A percentile compares a stretch with the other conserved stretches of the same genome.
These are phyloP conservation scores for Tylochromis polylepis DNA, from an alignment of 2,113 vertebrate genomes.

Conservation along the genomic window DNA sequence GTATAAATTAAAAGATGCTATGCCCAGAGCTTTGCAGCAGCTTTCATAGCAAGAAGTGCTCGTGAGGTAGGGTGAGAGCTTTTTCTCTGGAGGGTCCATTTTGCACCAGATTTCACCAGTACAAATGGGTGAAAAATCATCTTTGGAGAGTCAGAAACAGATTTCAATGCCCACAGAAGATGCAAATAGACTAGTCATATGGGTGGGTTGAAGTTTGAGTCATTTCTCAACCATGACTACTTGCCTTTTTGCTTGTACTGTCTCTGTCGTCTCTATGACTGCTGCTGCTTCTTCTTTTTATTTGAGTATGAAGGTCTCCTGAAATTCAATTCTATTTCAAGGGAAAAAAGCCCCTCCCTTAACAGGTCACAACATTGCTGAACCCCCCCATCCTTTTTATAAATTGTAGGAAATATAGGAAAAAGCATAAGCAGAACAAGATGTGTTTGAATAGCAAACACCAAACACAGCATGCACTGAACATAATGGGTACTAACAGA, in stretches of 20 bases:
- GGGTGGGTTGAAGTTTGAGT: conserved; percentile 17
- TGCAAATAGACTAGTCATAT: not conserved
- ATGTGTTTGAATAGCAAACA: not conserved
- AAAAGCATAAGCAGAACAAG: not conserved
- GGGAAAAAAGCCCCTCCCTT: not conserved
- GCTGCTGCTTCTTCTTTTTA: not conserved
- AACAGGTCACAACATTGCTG: not conserved
- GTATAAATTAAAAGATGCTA: not conserved
- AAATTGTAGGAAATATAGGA: not conserved
- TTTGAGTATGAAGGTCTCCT: not conserved
- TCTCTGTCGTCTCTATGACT: not conserved
- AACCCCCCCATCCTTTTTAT: not conserved
- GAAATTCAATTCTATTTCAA: not conserved
- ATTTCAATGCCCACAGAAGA: not conserved
- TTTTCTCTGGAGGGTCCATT: not conserved
- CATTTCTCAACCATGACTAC: not conserved
- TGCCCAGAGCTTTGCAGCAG: not conserved
- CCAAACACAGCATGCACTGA: not conserved
- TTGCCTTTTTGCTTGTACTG: not conserved
- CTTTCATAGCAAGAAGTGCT: not conserved
- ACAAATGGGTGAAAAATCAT: not conserved
- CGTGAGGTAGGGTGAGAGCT: not conserved
- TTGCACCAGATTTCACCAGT: not conserved
- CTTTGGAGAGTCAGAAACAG: not conserved
- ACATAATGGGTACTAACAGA: not conserved